These are phyloP conservation scores for Parasteatoda tepidariorum DNA, from an alignment of 1,140 invertebrate genomes.

Conservation along the genomic window DNA sequence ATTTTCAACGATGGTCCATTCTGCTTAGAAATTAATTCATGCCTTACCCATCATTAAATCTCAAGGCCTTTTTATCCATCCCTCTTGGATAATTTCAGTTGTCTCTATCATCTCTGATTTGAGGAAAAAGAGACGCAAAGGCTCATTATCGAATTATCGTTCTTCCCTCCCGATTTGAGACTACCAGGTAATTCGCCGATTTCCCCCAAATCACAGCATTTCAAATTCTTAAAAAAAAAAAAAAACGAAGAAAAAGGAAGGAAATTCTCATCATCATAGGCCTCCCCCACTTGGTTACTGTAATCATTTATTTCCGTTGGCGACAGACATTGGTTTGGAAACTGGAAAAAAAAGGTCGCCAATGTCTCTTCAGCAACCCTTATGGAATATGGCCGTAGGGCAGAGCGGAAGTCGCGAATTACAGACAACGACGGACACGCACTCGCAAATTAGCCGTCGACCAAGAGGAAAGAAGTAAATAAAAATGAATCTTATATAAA, in stretches of 20 bases:
- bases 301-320: slow-evolving; percentile 60
- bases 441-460: slow-evolving; percentile 56
- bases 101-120: slow-evolving; percentile 30
- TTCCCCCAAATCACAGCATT: slow-evolving; percentile 42
- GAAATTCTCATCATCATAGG: slow-evolving; percentile 9
- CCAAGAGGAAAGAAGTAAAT: slow-evolving; percentile 13
- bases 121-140: slow-evolving; percentile 19
- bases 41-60: slow-evolving; percentile 21
- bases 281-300: slow-evolving; percentile 49
- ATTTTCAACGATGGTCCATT: background rate
- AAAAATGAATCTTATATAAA: slow-evolving; percentile 10
- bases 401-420: slow-evolving; percentile 60
- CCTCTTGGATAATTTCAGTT: background rate
- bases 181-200: slow-evolving; percentile 12
- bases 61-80: slow-evolving; percentile 21
- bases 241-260: background rate
- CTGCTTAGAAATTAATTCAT: background rate
- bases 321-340: slow-evolving; percentile 10
- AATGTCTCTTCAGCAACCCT: slow-evolving; percentile 38
- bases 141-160: slow-evolving; percentile 47
- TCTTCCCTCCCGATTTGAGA: background rate
- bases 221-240: slow-evolving; percentile 17
- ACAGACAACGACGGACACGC: slow-evolving; percentile 59
- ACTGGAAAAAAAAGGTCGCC: slow-evolving; percentile 29
- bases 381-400: slow-evolving; percentile 29